phyloP scores from a whole-genome alignment of 2,888 invertebrate species.

The Cyclophora punctaria region DNA sequence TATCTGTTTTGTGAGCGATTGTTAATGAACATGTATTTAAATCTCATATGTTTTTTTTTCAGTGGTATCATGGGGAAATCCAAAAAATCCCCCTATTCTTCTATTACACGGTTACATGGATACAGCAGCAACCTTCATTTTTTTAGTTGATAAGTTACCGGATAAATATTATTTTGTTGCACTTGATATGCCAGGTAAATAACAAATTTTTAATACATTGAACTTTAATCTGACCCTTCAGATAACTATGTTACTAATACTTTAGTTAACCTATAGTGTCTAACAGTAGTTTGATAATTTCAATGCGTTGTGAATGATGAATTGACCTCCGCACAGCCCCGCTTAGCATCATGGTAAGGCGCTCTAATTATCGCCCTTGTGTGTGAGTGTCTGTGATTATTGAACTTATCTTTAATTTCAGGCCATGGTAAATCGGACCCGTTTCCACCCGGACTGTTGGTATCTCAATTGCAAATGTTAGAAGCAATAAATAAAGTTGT shows the following conservation, averaged over 20 bases:
- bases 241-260: no score
- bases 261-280: conserved; percentile 11
- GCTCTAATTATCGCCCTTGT: no score
- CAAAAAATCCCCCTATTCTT: conserved; percentile 53
- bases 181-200: conserved; percentile 60
- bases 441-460: conserved; percentile 25
- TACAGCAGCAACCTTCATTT: conserved; percentile 73
- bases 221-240: not conserved
- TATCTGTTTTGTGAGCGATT: no score
- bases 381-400: no score
- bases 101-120: conserved; percentile 74
- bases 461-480: conserved; percentile 30
- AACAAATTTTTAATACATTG: not conserved
- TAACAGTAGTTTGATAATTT: conserved; percentile 12
- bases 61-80: conserved; percentile 74
- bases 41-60: conserved; percentile 17
- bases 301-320: no score
- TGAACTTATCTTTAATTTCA: conserved; percentile 7
- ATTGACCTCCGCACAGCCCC: no score
- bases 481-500: conserved; percentile 24
- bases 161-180: conserved; percentile 32
- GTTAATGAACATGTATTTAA: no score
- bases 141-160: conserved; percentile 64
- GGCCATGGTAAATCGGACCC: conserved; percentile 69
- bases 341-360: no score